Base-by-base conservation (phyloP, 2,797 vertebrate genomes). In the Epinephelus malabaricus region DNA sequence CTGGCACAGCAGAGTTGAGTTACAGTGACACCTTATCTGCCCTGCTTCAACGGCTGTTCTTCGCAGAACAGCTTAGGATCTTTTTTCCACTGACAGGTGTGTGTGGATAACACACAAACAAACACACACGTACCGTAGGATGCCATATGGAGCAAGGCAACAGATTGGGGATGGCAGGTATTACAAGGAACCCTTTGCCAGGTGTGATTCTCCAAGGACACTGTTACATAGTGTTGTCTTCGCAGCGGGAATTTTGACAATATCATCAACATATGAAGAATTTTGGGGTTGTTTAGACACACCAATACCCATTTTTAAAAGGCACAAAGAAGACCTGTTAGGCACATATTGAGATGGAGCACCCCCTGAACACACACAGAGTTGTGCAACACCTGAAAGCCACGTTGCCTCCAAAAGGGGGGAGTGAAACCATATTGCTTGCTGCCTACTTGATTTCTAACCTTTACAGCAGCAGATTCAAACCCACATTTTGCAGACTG, bases 11-110 rank as follows among this genome's bases (percentile, higher is more conserved):
- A 86, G 88, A 79, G 65, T 92, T 80, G 75, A 77, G 83, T 92
- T 94, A 90, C 91, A 77, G 34, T 65, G 92, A 92, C 78, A 93
- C 79, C 65, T 83, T 91, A 93, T 90, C 87, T 40, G 19, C 58
- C 54, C 73, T 0, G 68, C 85, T 73, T 79, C 47, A 55, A 46
- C 21, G 60, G 47, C 74, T 76, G 69, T 63, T 73, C 78, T 89
- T 54, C 61, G 71, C 34, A 65, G 79, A 88, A 84, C 67, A 76
- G 81, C 82, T 83, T 76, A 84, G 79, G 80, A 83, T 82, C 73
- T 78, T 65, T 74, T 73, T 77, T 69, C 85, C 85, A 74, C 43
- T 75, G 81, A 83, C 89, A 88, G 81, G 71, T 78, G 89, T 78
- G 83, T 78, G 80, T 66, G 62, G 34, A 54, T 51, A 56, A 71